phyloP scores from a whole-genome alignment of 1,140 invertebrate species.

The Eueides isabella region DNA sequence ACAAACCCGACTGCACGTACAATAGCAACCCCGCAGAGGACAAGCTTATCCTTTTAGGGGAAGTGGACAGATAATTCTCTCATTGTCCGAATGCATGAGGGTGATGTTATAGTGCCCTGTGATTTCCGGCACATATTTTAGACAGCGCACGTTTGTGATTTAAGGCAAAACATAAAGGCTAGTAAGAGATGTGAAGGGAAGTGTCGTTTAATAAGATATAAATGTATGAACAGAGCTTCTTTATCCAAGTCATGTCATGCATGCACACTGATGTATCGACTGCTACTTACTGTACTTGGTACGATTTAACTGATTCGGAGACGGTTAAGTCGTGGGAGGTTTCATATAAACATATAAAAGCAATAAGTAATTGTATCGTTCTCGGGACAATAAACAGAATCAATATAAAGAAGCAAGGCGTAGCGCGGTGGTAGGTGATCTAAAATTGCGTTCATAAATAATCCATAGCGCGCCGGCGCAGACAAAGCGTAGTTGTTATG shows the following conservation, averaged over 20 bases:
- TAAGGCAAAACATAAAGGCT: not conserved
- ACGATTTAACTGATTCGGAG: not conserved
- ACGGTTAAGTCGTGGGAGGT: not conserved
- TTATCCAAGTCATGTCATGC: no score
- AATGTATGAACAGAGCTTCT: no score
- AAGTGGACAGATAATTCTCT: slow-evolving; percentile 29
- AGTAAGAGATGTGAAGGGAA: no score
- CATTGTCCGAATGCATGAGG: slow-evolving; percentile 34
- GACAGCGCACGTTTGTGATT: slow-evolving; percentile 19
- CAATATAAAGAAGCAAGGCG: slow-evolving; percentile 13
- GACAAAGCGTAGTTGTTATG: slow-evolving; percentile 47
- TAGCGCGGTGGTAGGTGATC: slow-evolving; percentile 30
- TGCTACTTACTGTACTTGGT: not conserved
- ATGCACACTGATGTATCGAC: not conserved
- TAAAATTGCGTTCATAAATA: slow-evolving; percentile 47
- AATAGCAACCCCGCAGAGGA: slow-evolving; percentile 25
- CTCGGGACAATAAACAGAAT: slow-evolving; percentile 25
- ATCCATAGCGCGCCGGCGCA: slow-evolving; percentile 49
- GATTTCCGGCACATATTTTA: slow-evolving; percentile 30
- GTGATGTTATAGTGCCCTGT: slow-evolving; percentile 24
- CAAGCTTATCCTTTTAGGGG: slow-evolving; percentile 27
- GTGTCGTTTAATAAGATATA: not conserved
- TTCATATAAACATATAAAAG: slow-evolving; percentile 2
- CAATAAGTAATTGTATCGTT: slow-evolving; percentile 8
- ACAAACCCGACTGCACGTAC: slow-evolving; percentile 24